These are phyloP conservation scores for Passer domesticus DNA, from an alignment of 2,113 vertebrate genomes.

Conservation along the genomic window DNA sequence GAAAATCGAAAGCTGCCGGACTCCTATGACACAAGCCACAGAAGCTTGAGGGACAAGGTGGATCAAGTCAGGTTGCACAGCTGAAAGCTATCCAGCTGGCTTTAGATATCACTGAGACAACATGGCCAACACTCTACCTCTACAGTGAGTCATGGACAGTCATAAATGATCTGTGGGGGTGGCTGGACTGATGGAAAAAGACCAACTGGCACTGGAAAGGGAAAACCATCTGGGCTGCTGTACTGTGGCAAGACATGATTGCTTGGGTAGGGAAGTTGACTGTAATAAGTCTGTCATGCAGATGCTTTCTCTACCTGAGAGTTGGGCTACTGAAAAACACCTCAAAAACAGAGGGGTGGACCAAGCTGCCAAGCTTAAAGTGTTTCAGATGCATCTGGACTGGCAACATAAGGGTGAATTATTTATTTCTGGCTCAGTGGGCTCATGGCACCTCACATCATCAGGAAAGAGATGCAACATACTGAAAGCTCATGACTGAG, in stretches of 20 bases:
- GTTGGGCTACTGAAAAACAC: background rate
- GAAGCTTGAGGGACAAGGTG: background rate
- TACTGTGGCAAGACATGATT: background rate
- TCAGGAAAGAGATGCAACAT: background rate
- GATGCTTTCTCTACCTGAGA: background rate
- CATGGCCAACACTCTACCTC: background rate
- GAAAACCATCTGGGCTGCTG: background rate
- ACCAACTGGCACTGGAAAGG: background rate
- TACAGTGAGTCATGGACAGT: background rate
- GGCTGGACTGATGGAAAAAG: background rate
- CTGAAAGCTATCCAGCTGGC: background rate
- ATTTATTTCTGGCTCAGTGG: background rate
- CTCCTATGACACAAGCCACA: background rate
- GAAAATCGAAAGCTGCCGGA: background rate
- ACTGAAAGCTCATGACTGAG: background rate
- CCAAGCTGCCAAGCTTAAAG: background rate
- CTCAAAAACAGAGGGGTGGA: background rate
- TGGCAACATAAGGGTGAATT: background rate
- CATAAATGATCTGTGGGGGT: background rate
- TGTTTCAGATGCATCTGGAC: background rate
- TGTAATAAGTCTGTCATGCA: background rate
- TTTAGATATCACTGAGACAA: background rate
- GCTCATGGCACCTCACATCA: background rate
- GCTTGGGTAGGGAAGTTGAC: rapidly evolving
- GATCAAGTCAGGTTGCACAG: background rate